These are phyloP conservation scores for Pangasius krempfi DNA, from an alignment of 2,797 vertebrate genomes.

Conservation along the genomic window DNA sequence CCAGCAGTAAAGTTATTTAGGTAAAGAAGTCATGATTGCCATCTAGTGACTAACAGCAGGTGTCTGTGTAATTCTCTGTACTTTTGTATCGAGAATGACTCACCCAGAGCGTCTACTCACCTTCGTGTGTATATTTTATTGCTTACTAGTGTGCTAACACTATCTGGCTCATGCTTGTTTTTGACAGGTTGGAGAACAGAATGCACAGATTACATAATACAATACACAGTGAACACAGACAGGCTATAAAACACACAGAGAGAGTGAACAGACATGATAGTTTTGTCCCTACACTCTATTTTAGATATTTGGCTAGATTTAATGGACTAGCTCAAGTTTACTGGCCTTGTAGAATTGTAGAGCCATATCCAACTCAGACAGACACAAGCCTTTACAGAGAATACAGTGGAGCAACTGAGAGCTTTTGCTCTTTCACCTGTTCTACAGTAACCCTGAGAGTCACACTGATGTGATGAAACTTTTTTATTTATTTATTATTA, in stretches of 20 bases:
- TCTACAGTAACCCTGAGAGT: too few relatives aligned
- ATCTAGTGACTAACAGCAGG: neutral
- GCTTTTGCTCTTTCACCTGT: too few relatives aligned
- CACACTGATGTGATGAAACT: too few relatives aligned
- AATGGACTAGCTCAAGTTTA: neutral
- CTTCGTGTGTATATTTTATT: neutral
- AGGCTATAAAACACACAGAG: too few relatives aligned
- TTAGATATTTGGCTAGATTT: neutral
- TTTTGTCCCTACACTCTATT: neutral
- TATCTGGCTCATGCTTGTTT: too few relatives aligned
- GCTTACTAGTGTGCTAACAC: too few relatives aligned
- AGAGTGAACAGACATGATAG: neutral
- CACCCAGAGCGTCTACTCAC: neutral
- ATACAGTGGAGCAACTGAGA: neutral
- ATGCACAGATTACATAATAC: neutral
- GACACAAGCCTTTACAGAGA: neutral
- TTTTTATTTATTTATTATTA: too few relatives aligned
- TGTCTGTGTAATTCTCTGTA: neutral
- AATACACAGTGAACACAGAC: neutral
- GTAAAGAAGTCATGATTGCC: too few relatives aligned
- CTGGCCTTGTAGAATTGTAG: neutral
- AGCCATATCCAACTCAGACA: neutral
- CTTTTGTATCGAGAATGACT: neutral
- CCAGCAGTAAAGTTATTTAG: too few relatives aligned
- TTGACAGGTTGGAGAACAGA: neutral